Evolutionary conservation across 2,888 invertebrate genomes (phyloP).

Genomic region (Drosophila maculinotata): DNA sequence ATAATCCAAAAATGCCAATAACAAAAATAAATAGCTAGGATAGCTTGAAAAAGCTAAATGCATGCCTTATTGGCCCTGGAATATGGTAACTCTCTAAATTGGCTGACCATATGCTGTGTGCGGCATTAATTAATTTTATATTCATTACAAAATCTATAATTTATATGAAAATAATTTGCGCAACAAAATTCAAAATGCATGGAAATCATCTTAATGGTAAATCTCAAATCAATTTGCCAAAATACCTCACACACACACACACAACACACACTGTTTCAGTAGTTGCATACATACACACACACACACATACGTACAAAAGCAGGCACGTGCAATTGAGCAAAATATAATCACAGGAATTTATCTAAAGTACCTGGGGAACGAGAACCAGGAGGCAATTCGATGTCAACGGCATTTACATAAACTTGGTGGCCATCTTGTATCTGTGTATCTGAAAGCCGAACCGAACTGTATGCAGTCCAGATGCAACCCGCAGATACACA

Average conservation of each 20-base stretch:
- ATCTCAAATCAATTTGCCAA: conserved; percentile 67
- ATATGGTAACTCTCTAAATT: conserved; percentile 28
- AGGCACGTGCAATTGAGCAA: conserved; percentile 72
- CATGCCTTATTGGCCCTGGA: conserved; percentile 15
- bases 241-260: conserved; percentile 38
- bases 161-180: conserved; percentile 74
- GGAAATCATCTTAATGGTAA: conserved; percentile 67
- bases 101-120: conserved; percentile 26
- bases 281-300: not conserved
- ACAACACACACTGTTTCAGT: conserved; percentile 13
- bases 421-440: conserved; percentile 70
- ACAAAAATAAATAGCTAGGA: conserved; percentile 5
- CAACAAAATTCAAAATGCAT: conserved; percentile 59
- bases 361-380: conserved; percentile 64
- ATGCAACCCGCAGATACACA: conserved; percentile 70
- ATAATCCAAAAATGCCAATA: not conserved
- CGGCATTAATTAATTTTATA: conserved; percentile 71
- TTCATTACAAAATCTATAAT: conserved; percentile 73
- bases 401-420: conserved; percentile 70
- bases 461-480: conserved; percentile 38
- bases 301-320: conserved; percentile 13
- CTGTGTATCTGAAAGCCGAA: conserved; percentile 21
- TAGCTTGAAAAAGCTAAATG: conserved; percentile 26
- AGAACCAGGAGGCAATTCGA: conserved; percentile 47
- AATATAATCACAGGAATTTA: conserved; percentile 75